phyloP scores from a whole-genome alignment of 2,113 vertebrate species.

The Aspidoscelis tigris region DNA sequence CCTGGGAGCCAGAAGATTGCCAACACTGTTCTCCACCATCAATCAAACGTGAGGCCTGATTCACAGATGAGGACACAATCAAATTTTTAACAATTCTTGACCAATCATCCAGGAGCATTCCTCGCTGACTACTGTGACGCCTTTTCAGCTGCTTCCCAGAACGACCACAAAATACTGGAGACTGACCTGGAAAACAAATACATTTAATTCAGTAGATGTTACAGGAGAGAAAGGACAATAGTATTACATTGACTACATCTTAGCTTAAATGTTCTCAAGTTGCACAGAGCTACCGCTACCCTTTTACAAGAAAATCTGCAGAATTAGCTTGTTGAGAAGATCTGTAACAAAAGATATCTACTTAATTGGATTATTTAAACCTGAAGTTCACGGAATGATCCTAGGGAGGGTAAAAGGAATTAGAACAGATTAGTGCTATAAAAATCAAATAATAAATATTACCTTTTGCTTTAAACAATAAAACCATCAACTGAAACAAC shows the following conservation, averaged over 20 bases:
- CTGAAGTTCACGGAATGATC: too few species aligned
- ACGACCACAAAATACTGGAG: slow-evolving; percentile 91
- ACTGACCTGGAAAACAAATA: slow-evolving; percentile 78
- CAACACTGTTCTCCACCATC: slow-evolving; percentile 94
- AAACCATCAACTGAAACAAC: too few species aligned
- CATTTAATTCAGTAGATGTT: neutral
- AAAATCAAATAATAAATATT: too few species aligned
- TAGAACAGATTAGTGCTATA: too few species aligned
- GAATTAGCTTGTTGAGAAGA: neutral
- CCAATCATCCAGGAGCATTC: slow-evolving; percentile 96
- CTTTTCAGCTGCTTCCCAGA: slow-evolving; percentile 96
- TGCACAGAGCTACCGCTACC: neutral
- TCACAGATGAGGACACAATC: slow-evolving; percentile 92
- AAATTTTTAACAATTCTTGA: slow-evolving; percentile 93
- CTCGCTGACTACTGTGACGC: slow-evolving; percentile 87
- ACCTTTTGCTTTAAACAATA: too few species aligned
- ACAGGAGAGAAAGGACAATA: too few species aligned
- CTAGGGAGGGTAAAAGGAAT: too few species aligned
- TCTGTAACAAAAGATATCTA: neutral
- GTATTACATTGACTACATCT: neutral
- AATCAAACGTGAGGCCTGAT: slow-evolving; percentile 92
- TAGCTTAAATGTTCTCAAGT: neutral
- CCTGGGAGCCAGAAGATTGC: slow-evolving; percentile 98
- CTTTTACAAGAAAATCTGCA: too few species aligned
- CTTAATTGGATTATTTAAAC: too few species aligned